These are phyloP conservation scores for Sinelater perroti DNA, from an alignment of 2,888 invertebrate species.

Conservation along the genomic window DNA sequence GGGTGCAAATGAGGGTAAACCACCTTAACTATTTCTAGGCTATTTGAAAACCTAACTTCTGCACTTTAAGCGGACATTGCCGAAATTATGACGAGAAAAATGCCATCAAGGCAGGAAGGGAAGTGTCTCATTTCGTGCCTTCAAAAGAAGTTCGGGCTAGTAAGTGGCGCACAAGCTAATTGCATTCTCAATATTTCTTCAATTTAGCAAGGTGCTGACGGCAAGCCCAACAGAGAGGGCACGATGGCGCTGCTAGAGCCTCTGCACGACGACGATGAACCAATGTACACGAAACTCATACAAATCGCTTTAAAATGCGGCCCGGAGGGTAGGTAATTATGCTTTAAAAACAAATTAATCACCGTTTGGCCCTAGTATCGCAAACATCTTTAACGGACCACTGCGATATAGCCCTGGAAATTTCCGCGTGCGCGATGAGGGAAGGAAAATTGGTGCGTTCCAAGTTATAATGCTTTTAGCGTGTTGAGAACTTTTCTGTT, in stretches of 20 bases:
- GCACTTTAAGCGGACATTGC: slow-evolving; percentile 42
- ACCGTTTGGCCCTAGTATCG: slow-evolving; percentile 11
- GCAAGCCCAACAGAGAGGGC: slow-evolving; percentile 44
- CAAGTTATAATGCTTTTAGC: not conserved
- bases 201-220: slow-evolving; percentile 36
- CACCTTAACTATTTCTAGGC: too few species aligned
- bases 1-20: slow-evolving; percentile 27
- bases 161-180: slow-evolving; percentile 45
- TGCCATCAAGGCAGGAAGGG: slow-evolving; percentile 56
- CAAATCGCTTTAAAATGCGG: slow-evolving; percentile 59
- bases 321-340: slow-evolving; percentile 49
- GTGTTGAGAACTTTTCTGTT: not conserved
- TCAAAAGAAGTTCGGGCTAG: slow-evolving; percentile 61
- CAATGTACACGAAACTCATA: slow-evolving; percentile 56
- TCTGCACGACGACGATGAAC: slow-evolving; percentile 55
- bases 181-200: not conserved
- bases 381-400: slow-evolving; percentile 15
- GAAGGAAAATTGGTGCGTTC: slow-evolving; percentile 26
- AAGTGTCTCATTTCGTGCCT: slow-evolving; percentile 63
- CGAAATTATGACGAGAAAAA: slow-evolving; percentile 54
- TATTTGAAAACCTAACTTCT: slow-evolving; percentile 4
- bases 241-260: slow-evolving; percentile 54
- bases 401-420: slow-evolving; percentile 26
- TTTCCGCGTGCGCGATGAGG: slow-evolving; percentile 13
- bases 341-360: not conserved